Conservation (phyloP, 2,113 vertebrate genomes). For the Colius striatus region DNA sequence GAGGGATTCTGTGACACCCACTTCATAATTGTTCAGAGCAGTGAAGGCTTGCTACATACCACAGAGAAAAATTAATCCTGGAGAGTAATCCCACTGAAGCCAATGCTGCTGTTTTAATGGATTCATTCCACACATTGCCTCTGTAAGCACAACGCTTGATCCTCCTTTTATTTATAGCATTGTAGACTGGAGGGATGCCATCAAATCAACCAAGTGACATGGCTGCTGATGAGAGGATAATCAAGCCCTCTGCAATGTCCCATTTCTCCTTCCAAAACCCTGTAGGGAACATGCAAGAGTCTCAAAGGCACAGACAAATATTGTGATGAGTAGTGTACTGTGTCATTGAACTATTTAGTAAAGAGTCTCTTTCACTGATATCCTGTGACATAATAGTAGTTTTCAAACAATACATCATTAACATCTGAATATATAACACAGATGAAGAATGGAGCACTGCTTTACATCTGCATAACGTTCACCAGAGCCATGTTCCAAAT, state of each 20-base stretch:
- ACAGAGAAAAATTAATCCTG: not conserved
- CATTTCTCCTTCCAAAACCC: not conserved
- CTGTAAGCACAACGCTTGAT: not conserved
- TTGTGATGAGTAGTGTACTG: rapidly evolving
- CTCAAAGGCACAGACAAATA: not conserved
- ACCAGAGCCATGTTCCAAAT: not conserved
- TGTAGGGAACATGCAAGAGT: rapidly evolving
- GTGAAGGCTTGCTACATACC: not conserved
- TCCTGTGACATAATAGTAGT: not conserved
- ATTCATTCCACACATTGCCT: not conserved
- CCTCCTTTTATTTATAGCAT: not conserved
- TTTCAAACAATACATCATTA: not conserved
- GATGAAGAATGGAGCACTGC: not conserved
- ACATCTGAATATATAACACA: not conserved
- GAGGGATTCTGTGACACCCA: not conserved
- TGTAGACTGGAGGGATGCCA: not conserved
- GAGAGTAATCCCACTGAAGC: not conserved
- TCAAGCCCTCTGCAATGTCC: not conserved
- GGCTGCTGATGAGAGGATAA: not conserved
- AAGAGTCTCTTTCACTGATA: not conserved
- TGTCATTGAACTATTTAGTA: not conserved
- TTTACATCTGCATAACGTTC: not conserved
- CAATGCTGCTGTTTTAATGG: not conserved
- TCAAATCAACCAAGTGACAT: not conserved
- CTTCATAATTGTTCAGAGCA: not conserved